phyloP scores from a whole-genome alignment of 1,140 invertebrate genomes.

The Pogonomyrmex barbatus region DNA sequence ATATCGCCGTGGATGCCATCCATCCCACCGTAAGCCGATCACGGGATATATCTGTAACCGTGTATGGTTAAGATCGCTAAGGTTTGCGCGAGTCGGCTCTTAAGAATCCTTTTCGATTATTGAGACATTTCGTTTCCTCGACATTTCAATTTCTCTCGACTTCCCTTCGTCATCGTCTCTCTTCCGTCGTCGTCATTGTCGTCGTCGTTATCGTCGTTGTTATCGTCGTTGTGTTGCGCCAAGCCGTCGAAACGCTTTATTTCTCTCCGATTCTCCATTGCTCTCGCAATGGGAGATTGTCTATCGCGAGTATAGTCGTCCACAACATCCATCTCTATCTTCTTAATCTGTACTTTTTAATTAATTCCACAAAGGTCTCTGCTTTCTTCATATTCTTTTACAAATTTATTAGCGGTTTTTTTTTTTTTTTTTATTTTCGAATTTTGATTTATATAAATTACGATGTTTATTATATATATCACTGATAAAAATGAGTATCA shows the following conservation, averaged over 20 bases:
- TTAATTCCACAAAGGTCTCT: neutral
- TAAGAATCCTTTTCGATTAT: conserved; percentile 74
- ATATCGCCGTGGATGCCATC: conserved; percentile 71
- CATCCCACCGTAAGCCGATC: conserved; percentile 76
- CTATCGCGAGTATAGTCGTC: neutral
- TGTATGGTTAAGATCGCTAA: conserved; percentile 54
- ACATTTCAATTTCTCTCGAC: conserved; percentile 61
- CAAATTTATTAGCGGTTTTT: neutral
- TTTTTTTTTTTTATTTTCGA: neutral
- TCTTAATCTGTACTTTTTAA: neutral
- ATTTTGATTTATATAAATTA: neutral
- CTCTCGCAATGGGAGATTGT: conserved; percentile 16
- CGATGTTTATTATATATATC: neutral
- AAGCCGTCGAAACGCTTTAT: conserved; percentile 38
- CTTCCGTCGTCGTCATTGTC: conserved; percentile 9
- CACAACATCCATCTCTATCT: neutral
- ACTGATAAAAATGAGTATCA: neutral
- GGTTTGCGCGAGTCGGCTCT: conserved; percentile 47
- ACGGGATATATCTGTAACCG: conserved; percentile 67
- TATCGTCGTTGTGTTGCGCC: conserved; percentile 9
- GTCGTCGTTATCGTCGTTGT: conserved; percentile 31
- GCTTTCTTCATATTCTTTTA: neutral
- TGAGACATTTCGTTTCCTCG: conserved; percentile 72
- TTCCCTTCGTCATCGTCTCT: conserved; percentile 30
- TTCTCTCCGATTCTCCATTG: conserved; percentile 11